Evolutionary conservation across 2,888 invertebrate species (phyloP).

Genomic region (Parthenolecanium corni): DNA sequence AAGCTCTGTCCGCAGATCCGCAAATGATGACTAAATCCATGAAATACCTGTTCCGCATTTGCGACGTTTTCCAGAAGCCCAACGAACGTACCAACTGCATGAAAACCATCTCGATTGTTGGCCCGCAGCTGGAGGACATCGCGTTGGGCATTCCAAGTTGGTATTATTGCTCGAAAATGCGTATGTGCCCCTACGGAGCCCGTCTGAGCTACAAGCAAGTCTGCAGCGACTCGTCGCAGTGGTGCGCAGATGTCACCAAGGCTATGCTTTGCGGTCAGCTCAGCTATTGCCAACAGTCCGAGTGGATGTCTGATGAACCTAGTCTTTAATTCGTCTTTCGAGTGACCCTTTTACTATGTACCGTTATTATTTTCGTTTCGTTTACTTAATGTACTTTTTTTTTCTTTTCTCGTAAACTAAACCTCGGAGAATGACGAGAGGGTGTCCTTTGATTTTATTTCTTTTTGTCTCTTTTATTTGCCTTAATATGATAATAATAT

Average conservation of each 20-base stretch:
- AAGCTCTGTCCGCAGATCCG: conserved; percentile 12
- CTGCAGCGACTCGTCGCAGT: neutral
- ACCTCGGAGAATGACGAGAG: no score
- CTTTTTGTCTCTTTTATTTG: no score
- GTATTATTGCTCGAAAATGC: conserved; percentile 17
- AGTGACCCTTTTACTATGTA: no score
- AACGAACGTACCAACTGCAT: conserved; percentile 4
- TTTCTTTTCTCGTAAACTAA: no score
- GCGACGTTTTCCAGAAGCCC: neutral
- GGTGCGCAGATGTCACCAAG: conserved; percentile 8
- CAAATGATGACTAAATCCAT: neutral
- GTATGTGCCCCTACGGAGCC: conserved; percentile 16
- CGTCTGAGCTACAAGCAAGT: neutral
- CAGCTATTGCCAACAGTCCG: conserved; percentile 4
- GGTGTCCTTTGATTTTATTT: no score
- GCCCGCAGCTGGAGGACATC: conserved; percentile 7
- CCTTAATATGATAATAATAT: no score
- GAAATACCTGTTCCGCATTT: conserved; percentile 1
- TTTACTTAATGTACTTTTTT: no score
- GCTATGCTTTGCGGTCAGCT: conserved; percentile 16
- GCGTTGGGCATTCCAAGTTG: conserved; percentile 13
- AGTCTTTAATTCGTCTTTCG: neutral
- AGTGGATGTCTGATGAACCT: conserved; percentile 13
- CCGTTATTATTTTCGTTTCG: no score
- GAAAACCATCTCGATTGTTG: neutral